Evolutionary conservation across 2,113 vertebrate species (phyloP), one percentile per base, ranked within the genome.

Genomic region (Chaenogobius annularis): DNA sequence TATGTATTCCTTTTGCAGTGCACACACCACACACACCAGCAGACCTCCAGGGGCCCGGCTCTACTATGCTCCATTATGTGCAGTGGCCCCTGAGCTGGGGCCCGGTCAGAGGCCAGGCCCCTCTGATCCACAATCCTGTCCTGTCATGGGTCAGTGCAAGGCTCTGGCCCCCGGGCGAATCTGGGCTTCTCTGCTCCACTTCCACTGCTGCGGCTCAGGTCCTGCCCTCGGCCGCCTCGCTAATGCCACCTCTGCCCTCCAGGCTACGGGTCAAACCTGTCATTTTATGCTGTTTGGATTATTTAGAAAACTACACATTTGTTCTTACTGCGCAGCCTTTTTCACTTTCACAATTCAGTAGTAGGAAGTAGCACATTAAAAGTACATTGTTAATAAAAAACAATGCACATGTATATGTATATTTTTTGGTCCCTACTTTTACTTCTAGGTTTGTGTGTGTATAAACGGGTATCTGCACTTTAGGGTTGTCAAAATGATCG

Each of bases 71-170:
- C 85, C 87, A 94, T 93, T 93, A 91, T 92, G 90, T 90, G 31
- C 84, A 84, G 78, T 71, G 92, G 93, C 89, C 89, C 84, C 81
- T 87, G 78, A 70, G 88, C 55, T 88, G 89, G 76, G 72, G 76
- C 85, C 88, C 90, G 54, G 85, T 93, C 94, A 95, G 92, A 93
- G 94, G 92, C 91, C 91, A 91, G 88, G n/a, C 54, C 92, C 90
- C 93, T 94, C 90, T 93, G 92, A 95, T 91, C 90, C 92, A 89
- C 94, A 95, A 95, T 92, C 90, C 92, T 92, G 93, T 93, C 93
- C 87, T 93, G 93, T 92, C 93, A 95, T 93, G 96, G 96, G 95
- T 99, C 96, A 98, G 62, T 91, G 94, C 90, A 94, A 91, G 92
- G 92, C 92, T 92, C 88, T 85, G 83, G 92, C 93, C 94, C 91